Conservation (phyloP, 2,888 invertebrate species). For the Agonopterix subpropinquella region DNA sequence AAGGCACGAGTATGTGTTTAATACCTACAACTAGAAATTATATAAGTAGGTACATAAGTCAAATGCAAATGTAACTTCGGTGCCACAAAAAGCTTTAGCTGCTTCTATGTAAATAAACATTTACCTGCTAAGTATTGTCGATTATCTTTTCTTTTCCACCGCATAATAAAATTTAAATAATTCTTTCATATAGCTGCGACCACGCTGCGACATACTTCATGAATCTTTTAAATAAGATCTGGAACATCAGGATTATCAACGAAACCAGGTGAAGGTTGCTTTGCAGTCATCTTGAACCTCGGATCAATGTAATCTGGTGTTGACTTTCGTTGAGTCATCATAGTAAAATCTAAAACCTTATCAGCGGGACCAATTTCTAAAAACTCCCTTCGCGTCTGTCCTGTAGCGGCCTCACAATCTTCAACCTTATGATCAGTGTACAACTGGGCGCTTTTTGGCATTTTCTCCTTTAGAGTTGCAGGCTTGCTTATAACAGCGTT, state of each 20-base stretch:
- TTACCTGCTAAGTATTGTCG: too few species aligned
- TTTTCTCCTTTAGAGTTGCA: slow-evolving; percentile 11
- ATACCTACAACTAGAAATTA: too few species aligned
- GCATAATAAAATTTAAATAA: too few species aligned
- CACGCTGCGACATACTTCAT: background rate
- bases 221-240: slow-evolving; percentile 69
- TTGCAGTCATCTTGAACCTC: slow-evolving; percentile 44
- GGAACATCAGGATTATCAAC: slow-evolving; percentile 80
- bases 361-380: slow-evolving; percentile 78
- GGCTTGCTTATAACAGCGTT: slow-evolving; percentile 44
- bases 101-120: too few species aligned
- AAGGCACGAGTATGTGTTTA: too few species aligned
- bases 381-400: slow-evolving; percentile 66
- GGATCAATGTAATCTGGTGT: slow-evolving; percentile 34
- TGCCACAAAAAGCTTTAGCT: too few species aligned
- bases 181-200: background rate
- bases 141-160: too few species aligned
- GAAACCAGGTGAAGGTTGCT: slow-evolving; percentile 57
- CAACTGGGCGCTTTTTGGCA: slow-evolving; percentile 16
- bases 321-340: slow-evolving; percentile 45
- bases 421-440: slow-evolving; percentile 26
- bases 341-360: slow-evolving; percentile 75
- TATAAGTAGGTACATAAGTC: too few species aligned
- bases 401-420: slow-evolving; percentile 22
- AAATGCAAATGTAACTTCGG: too few species aligned